Conservation (phyloP, 2,113 vertebrate genomes). For the Petaurus breviceps region DNA sequence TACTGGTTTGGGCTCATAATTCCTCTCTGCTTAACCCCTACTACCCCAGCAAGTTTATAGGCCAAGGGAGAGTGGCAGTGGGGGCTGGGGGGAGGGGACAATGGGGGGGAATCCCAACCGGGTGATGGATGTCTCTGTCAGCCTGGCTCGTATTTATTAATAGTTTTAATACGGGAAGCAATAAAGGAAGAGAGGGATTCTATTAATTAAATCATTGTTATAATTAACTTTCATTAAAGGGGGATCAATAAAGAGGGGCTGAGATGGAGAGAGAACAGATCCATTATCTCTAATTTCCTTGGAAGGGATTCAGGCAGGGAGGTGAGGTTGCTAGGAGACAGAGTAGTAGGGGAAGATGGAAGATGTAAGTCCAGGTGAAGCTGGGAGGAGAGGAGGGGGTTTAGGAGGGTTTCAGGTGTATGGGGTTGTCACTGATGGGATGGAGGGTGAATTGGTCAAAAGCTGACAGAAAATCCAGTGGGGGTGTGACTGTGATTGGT, state of each 20-base stretch:
- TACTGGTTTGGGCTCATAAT: conserved; percentile 82
- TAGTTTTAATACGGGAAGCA: conserved; percentile 85
- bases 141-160: conserved; percentile 82
- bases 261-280: conserved; percentile 79
- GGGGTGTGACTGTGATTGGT: not conserved
- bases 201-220: conserved; percentile 88
- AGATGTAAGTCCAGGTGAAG: conserved; percentile 67
- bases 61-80: conserved; percentile 71
- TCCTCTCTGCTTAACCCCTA: conserved; percentile 83
- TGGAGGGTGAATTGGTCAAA: not conserved
- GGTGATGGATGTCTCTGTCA: conserved; percentile 83
- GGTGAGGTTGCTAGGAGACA: conserved; percentile 80
- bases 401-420: conserved; percentile 51
- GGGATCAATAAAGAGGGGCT: conserved; percentile 87
- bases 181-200: conserved; percentile 84
- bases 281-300: conserved; percentile 83
- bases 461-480: not conserved
- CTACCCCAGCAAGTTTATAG: conserved; percentile 82
- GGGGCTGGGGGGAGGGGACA: conserved; percentile 32
- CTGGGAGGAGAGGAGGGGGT: not conserved
- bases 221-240: conserved; percentile 89
- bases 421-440: not conserved
- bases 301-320: conserved; percentile 78
- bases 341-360: conserved; percentile 50
- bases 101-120: conserved; percentile 71